phyloP scores from a whole-genome alignment of 2,113 vertebrate species.

The Opisthocomus hoazin region DNA sequence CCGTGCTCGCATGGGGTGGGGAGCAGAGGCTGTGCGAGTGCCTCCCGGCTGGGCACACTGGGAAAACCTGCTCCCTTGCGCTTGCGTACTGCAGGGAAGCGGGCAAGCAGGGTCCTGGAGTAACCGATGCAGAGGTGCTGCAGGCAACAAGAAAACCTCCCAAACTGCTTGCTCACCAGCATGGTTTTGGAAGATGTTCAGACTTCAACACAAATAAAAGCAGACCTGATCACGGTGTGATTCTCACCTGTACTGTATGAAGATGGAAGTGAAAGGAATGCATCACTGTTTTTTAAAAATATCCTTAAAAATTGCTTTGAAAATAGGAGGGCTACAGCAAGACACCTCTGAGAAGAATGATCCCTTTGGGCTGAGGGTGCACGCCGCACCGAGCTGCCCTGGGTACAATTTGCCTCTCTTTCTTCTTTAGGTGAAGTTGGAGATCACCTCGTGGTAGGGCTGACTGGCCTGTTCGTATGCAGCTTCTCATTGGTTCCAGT shows the following conservation, averaged over 20 bases:
- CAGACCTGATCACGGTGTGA: background rate
- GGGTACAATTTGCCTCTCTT: background rate
- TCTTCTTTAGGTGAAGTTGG: background rate
- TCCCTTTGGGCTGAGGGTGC: background rate
- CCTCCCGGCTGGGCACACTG: background rate
- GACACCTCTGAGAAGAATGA: background rate
- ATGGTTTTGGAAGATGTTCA: background rate
- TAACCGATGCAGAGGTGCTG: background rate
- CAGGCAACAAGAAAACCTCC: background rate
- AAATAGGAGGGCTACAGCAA: background rate
- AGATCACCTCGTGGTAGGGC: background rate
- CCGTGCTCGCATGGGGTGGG: background rate
- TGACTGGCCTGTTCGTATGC: background rate
- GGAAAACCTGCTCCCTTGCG: background rate
- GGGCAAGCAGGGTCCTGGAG: background rate
- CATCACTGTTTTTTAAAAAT: background rate
- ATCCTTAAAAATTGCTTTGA: background rate
- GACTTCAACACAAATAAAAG: background rate
- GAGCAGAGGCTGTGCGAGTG: background rate
- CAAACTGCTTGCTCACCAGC: background rate
- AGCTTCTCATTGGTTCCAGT: background rate
- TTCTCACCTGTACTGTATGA: background rate
- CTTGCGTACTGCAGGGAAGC: background rate
- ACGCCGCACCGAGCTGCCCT: background rate
- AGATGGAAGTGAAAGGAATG: background rate